Percentiles rank a stretch among this genome's conserved stretches.
Conservation (phyloP, 1,140 invertebrate genomes). For the Brachionus sp. region DNA sequence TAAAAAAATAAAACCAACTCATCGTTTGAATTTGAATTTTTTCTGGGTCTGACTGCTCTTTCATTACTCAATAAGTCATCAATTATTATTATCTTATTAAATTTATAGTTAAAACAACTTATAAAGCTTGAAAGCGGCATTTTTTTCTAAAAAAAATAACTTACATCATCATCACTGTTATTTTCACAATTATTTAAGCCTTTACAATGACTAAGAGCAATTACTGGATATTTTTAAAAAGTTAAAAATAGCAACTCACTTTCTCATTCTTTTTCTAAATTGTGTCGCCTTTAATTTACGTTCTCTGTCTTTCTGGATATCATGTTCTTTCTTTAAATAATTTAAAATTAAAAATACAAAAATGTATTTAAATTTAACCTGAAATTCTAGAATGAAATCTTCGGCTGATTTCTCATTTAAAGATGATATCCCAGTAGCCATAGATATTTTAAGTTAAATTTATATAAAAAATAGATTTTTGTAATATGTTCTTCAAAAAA, state of each 20-base stretch:
- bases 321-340: background rate
- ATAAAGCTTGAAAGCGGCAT: background rate
- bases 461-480: background rate
- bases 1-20: background rate
- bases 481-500: background rate
- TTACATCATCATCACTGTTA: conserved; percentile 2
- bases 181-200: background rate
- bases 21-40: background rate
- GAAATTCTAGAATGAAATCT: background rate
- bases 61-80: background rate
- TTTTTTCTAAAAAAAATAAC: background rate
- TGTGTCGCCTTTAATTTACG: background rate
- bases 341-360: background rate
- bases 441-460: background rate
- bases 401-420: background rate
- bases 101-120: background rate
- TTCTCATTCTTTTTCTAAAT: background rate
- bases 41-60: too few relatives aligned
- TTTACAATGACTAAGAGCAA: background rate
- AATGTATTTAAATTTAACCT: background rate
- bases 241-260: background rate
- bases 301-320: background rate
- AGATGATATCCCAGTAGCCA: background rate
- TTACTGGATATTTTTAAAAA: background rate
- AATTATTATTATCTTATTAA: conserved; percentile 22